These are phyloP conservation scores for Boleophthalmus pectinirostris DNA, from an alignment of 2,113 vertebrate genomes.

Conservation along the genomic window DNA sequence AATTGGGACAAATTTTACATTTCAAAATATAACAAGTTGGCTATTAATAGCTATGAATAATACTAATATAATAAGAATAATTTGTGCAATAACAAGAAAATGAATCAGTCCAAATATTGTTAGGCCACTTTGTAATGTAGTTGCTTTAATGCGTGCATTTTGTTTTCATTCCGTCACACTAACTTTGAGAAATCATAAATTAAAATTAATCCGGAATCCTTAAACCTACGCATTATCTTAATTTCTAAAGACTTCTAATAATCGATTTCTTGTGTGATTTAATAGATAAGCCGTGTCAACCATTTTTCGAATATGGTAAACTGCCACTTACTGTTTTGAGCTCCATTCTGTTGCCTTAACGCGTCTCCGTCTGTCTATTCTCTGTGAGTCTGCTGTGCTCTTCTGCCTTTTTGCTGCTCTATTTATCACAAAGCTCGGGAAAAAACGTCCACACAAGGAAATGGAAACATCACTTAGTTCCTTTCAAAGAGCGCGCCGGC, in stretches of 20 bases:
- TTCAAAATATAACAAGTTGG: no score
- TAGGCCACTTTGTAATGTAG: background rate
- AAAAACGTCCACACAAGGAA: conserved; percentile 68
- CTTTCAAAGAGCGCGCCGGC: background rate
- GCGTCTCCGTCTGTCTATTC: background rate
- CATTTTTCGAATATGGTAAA: background rate
- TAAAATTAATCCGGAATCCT: background rate
- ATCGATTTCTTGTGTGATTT: background rate
- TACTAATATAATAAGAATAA: no score
- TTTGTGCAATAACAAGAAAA: background rate
- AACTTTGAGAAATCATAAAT: background rate
- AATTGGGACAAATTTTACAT: no score
- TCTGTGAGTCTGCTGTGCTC: background rate
- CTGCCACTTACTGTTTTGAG: conserved; percentile 41
- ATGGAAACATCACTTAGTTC: conserved; percentile 40
- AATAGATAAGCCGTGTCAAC: no score
- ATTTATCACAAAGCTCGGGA: conserved; percentile 46
- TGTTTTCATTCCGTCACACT: background rate
- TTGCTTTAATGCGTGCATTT: background rate
- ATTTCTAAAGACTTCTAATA: no score
- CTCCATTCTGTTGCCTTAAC: conserved; percentile 19
- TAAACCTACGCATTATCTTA: no score
- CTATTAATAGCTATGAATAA: no score
- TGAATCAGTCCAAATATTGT: background rate
- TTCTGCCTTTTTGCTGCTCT: background rate